These are phyloP conservation scores for Sciurus niger DNA, from an alignment of 2,113 vertebrate species.

Conservation along the genomic window DNA sequence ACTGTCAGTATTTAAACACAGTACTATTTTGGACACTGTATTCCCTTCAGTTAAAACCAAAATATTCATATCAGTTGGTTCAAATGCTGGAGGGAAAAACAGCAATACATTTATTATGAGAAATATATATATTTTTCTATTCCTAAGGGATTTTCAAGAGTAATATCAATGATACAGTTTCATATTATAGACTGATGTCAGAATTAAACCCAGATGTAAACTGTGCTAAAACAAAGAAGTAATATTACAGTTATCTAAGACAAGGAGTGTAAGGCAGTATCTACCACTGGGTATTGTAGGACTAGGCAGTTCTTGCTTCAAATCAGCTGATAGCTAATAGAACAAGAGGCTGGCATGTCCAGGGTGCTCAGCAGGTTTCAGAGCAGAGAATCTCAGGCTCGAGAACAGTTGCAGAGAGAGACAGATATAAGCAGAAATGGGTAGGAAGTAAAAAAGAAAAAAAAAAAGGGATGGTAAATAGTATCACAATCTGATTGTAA, in stretches of 20 bases:
- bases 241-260: not conserved
- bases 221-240: constrained; percentile 11
- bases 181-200: not conserved
- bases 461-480: not conserved
- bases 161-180: not conserved
- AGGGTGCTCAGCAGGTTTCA: not conserved
- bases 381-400: not conserved
- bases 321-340: not conserved
- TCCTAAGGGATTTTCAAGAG: not conserved
- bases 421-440: not conserved
- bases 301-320: not conserved
- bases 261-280: not conserved
- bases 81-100: not conserved
- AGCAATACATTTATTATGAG: not conserved
- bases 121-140: not conserved
- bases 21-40: not conserved
- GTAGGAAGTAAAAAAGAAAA: not conserved
- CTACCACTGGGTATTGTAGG: not conserved
- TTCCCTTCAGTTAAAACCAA: not conserved
- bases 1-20: not conserved
- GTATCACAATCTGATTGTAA: not conserved
- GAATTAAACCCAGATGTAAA: not conserved
- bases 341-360: not conserved
- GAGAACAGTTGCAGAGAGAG: not conserved
- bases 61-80: not conserved